These are phyloP conservation scores for Platysteira castanea DNA, from an alignment of 2,113 vertebrate species.

Conservation along the genomic window DNA sequence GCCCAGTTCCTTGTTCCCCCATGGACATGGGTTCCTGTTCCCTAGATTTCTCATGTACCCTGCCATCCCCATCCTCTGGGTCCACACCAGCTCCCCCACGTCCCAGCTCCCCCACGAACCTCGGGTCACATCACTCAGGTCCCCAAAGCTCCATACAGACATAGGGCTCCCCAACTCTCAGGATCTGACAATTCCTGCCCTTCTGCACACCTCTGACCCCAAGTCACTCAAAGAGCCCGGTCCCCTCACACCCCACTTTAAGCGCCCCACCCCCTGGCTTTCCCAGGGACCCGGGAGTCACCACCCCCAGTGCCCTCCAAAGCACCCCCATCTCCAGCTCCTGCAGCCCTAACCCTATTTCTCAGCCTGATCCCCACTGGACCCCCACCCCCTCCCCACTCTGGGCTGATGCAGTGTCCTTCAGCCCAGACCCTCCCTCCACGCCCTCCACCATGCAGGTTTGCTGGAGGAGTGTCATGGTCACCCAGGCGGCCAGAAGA, in stretches of 20 bases:
- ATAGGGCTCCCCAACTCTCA: background rate
- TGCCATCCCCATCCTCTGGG: too few species aligned
- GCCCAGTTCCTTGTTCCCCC: background rate
- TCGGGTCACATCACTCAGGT: background rate
- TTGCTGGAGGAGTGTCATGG: background rate
- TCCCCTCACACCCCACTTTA: background rate
- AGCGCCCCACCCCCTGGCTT: background rate
- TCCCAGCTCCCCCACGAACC: background rate
- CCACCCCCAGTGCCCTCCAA: background rate
- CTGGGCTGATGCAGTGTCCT: background rate
- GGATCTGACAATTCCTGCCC: background rate
- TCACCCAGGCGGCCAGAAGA: background rate
- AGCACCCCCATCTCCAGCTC: background rate
- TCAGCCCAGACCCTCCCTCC: fast-evolving
- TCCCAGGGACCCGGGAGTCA: background rate
- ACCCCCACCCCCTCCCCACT: fast-evolving
- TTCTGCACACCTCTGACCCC: background rate
- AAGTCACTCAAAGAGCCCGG: background rate
- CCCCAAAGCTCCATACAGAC: fast-evolving
- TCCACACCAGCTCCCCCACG: background rate
- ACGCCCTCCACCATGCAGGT: background rate
- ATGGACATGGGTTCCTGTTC: background rate
- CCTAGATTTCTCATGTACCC: background rate
- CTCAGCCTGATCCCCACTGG: background rate
- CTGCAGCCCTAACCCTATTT: background rate